A percentile compares a stretch with the other conserved stretches of the same genome.
Evolutionary conservation across 2,797 vertebrate genomes (phyloP).

Genomic region (Sparus aurata): DNA sequence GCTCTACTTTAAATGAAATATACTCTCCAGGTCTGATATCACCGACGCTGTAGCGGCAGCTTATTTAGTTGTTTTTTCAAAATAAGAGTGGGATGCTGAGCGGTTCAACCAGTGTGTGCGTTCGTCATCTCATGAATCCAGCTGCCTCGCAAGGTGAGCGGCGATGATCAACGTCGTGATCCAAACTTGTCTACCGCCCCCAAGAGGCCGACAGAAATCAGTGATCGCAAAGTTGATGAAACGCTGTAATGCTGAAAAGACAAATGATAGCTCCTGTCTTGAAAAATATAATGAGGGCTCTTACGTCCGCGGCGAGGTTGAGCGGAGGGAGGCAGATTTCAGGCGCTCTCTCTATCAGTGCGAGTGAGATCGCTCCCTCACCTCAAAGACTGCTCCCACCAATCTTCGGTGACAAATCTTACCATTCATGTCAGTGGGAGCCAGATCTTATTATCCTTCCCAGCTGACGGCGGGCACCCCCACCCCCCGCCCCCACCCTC

Average conservation of each 20-base stretch:
- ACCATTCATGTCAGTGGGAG: constrained; percentile 73
- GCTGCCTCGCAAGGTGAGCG: too few species aligned
- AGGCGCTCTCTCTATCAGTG: constrained; percentile 23
- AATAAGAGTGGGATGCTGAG: too few species aligned
- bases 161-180: too few species aligned
- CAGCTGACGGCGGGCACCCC: constrained; percentile 46
- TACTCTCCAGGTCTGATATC: too few species aligned
- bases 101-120: too few species aligned
- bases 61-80: too few species aligned
- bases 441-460: constrained; percentile 68
- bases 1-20: too few species aligned
- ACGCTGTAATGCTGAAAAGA: background rate
- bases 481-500: constrained; percentile 23
- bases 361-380: constrained; percentile 31
- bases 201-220: background rate
- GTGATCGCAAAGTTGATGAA: background rate
- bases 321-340: constrained; percentile 17
- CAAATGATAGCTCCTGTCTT: background rate
- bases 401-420: constrained; percentile 46
- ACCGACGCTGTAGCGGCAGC: too few species aligned
- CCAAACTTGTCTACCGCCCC: background rate
- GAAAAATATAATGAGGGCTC: background rate
- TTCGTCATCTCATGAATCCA: too few species aligned
- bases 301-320: background rate
- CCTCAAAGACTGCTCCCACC: constrained; percentile 53